A percentile compares a stretch with the other conserved stretches of the same genome.
phyloP scores from a whole-genome alignment of 2,888 invertebrate genomes.

The Agriotes lineatus region DNA sequence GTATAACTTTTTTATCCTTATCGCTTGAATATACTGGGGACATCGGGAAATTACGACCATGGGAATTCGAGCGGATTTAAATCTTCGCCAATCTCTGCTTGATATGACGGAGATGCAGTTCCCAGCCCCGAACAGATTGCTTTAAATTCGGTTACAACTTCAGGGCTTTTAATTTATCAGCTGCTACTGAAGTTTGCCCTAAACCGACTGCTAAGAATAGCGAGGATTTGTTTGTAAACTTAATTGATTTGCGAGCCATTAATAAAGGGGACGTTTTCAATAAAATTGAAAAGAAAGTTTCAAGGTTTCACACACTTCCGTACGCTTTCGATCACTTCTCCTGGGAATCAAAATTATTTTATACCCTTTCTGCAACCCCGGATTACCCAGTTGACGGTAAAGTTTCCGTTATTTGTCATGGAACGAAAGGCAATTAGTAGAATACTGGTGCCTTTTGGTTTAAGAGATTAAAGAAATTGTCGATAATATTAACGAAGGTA shows the following conservation, averaged over 20 bases:
- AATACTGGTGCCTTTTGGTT: no score
- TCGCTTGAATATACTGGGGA: background rate
- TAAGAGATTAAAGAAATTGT: no score
- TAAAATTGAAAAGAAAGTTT: constrained; percentile 1
- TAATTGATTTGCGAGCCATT: constrained; percentile 18
- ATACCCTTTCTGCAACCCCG: no score
- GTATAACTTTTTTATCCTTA: background rate
- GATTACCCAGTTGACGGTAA: no score
- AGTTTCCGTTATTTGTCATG: no score
- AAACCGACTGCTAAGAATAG: background rate
- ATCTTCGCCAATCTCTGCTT: background rate
- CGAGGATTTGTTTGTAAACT: constrained; percentile 1
- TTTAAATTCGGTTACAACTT: background rate
- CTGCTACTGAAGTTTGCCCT: background rate
- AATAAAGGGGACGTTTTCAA: no score
- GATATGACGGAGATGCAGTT: background rate
- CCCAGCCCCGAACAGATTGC: background rate
- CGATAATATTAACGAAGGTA: no score
- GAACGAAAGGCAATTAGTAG: no score
- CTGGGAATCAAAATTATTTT: no score
- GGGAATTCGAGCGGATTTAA: background rate
- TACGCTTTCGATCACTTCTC: background rate
- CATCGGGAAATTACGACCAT: constrained; percentile 3
- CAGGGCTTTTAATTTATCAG: constrained; percentile 3
- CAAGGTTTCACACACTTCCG: background rate